Evolutionary conservation across 2,113 vertebrate species (phyloP), one percentile per base, ranked within the genome.

Genomic region (Eonycteris spelaea): DNA sequence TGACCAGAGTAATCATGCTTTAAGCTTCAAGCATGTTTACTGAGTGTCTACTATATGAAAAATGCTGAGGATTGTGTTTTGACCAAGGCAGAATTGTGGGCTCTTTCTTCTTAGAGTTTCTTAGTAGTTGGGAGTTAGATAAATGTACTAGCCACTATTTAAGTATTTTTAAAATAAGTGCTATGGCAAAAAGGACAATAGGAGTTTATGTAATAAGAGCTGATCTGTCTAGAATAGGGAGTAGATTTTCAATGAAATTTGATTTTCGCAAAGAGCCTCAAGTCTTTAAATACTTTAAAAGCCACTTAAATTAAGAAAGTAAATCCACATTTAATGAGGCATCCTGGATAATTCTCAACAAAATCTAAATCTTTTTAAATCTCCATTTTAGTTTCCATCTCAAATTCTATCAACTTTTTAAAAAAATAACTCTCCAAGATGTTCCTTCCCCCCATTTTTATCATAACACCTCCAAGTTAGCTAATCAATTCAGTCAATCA

Each of bases 281-380:
- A 38, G 3, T 90, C 16, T 87, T 87, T 28, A 87, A 87, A 61
- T 43, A 70, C 16, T 94, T 94, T 71, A 43, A 94, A 95, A 87
- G 5, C 3, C 45, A 93, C 7, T 59, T 59, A 70, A 16, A 75
- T 55, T 63, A 75, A 91, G 35, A 89, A 92, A 67, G 71, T 38
- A 80, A 48, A 0, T 5, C 13, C 5, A 57, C 7, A 53, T 61
- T 61, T 67, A 51, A 78, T 21, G 53, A 95, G 1, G 55, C 6
- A 75, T 86, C 13, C 0, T 84, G 11, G 33, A 43, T 51, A 51
- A 51, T 51, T 51, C 51, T 51, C 51, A 51, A 51, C 51, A 51
- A 51, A 51, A 51, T 51, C 51, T 51, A 51, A 51, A 51, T 51
- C 51, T 51, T 51, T 51, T 51, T 2, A 51, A 51, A 51, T 16